Base-by-base conservation (phyloP, 2,888 invertebrate species). In the Sinodicranocentrus sp. region DNA sequence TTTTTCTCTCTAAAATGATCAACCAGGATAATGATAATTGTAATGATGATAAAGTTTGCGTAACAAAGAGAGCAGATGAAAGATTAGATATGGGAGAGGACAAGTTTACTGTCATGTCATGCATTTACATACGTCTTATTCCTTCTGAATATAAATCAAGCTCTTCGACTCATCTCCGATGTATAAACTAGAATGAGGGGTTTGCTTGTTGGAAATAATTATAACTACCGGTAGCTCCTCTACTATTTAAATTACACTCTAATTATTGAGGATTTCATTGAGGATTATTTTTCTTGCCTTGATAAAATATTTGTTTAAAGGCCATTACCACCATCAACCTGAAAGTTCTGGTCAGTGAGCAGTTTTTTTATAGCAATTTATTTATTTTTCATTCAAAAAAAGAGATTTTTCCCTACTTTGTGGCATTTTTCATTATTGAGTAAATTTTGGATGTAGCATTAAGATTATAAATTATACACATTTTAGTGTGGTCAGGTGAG, bases 1-100 rank as follows among this genome's bases (percentile, higher is more conserved):
- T 39, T 48, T 8, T 48, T 48, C 2, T 48, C 48, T 76, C 43
- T 63, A 68, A 61, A 76, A 76, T 54, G 54, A 67, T 67, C 67
- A 67, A 77, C 44, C 33, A 76, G 76, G 54, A 76, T 76, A 67
- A 76, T 76, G 67, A 76, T 76, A 76, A 76, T 77, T 77, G 77
- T 43, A 25, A 26, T 77, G 63, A 72, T 61, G 67, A 59, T 78
- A 48, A 78, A 65, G 57, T 26, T 78, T 68, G 78, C 61, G 78
- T 78, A 78, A 78, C 78, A 70, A n/a, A 48, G 10, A 10, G 70
- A 70, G 68, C 76, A 77, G 68, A 65, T 65, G 44, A 43, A 43
- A 48, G 28, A 61, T 26, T 73, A 73, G 26, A n/a, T n/a, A n/a
- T n/a, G n/a, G n/a, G n/a, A n/a, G n/a, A n/a, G 61, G 19, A 61